phyloP scores from a whole-genome alignment of 2,888 invertebrate genomes.

The Priocnemis perturbator region DNA sequence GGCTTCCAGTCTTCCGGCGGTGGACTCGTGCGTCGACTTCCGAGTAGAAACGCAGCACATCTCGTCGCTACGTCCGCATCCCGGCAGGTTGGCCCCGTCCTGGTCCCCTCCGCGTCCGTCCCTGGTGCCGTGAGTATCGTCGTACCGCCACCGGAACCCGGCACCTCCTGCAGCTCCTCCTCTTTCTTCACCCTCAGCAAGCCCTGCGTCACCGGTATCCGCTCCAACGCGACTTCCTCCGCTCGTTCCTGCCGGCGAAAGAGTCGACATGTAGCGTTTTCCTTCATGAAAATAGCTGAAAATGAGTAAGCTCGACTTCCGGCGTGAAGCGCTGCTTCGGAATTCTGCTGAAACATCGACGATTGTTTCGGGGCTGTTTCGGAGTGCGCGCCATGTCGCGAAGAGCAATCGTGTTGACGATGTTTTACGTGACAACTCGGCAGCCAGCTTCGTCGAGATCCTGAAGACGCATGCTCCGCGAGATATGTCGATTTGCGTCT shows the following conservation, averaged over 20 bases:
- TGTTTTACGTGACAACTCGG: no score
- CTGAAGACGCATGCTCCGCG: no score
- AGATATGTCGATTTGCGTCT: no score
- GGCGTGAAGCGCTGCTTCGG: no score
- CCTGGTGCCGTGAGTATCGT: conserved; percentile 47
- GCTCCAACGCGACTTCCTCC: conserved; percentile 68
- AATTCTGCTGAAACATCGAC: no score
- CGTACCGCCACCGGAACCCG: conserved; percentile 51
- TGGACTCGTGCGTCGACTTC: conserved; percentile 69
- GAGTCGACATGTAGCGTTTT: no score
- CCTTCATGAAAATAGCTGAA: no score
- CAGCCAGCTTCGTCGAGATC: no score
- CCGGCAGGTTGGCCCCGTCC: conserved; percentile 51
- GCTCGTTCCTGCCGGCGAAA: conserved; percentile 60
- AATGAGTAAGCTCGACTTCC: no score
- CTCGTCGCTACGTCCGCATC: conserved; percentile 56
- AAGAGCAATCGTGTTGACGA: no score
- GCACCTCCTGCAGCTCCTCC: conserved; percentile 70
- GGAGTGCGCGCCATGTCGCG: no score
- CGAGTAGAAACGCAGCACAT: conserved; percentile 54
- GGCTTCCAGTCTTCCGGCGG: conserved; percentile 85
- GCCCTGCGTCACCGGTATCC: conserved; percentile 70
- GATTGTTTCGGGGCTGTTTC: no score
- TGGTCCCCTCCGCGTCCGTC: conserved; percentile 47
- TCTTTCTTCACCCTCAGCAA: conserved; percentile 73